A percentile compares a stretch with the other conserved stretches of the same genome.
These are phyloP conservation scores for Epizoanthus rinbou DNA, from an alignment of 92 coral and sea anemone genomes.

Conservation along the genomic window DNA sequence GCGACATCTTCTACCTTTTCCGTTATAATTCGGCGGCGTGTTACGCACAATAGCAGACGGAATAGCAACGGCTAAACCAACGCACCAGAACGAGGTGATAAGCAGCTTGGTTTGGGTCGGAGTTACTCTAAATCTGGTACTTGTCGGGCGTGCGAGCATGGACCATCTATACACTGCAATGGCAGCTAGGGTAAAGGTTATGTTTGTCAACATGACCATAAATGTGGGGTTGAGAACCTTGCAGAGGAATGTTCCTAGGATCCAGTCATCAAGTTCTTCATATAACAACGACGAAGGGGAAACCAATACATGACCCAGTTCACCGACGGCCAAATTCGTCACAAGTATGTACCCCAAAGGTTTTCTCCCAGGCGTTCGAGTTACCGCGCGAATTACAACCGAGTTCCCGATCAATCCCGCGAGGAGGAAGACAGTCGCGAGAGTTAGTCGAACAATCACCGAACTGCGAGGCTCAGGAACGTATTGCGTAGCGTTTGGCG, in stretches of 20 bases:
- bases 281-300: slow-evolving; percentile 25
- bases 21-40: slow-evolving; percentile 15
- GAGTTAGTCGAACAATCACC: not conserved
- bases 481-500: not conserved
- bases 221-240: slow-evolving; percentile 28
- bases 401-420: slow-evolving; percentile 26
- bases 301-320: slow-evolving; percentile 16
- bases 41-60: slow-evolving; percentile 21
- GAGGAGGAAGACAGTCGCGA: not conserved
- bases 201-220: slow-evolving; percentile 35
- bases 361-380: slow-evolving; percentile 1
- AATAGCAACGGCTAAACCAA: slow-evolving; percentile 12
- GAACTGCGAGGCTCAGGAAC: slow-evolving; percentile 14
- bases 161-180: slow-evolving; percentile 24
- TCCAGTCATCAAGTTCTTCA: slow-evolving; percentile 29
- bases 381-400: slow-evolving; percentile 22
- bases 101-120: slow-evolving; percentile 18
- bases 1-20: slow-evolving; percentile 15
- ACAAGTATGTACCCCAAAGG: slow-evolving; percentile 29
- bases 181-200: slow-evolving; percentile 35
- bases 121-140: slow-evolving; percentile 4
- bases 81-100: slow-evolving; percentile 25
- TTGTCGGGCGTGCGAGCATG: slow-evolving; percentile 11
- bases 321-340: slow-evolving; percentile 16
- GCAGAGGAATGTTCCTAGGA: slow-evolving; percentile 27